Base-by-base conservation (phyloP, 37 sponge, comb jelly and placozoan species). In the Halichondria panicea region DNA sequence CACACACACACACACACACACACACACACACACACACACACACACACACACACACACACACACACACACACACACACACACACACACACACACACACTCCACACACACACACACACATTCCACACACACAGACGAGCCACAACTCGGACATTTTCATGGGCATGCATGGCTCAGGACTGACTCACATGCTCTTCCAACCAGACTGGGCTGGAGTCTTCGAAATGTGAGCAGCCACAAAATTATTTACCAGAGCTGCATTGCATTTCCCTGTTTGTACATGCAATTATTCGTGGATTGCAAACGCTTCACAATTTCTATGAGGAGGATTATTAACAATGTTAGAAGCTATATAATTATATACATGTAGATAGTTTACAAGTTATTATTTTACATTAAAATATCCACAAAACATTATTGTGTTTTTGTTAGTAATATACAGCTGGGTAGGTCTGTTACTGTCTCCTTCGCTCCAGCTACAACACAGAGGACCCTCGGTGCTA, bases 191-290 rank as follows among this genome's bases (percentile, higher is more conserved):
- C 32, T 95, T 95, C 85, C 90, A 89, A 0, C 96, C 96, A 15
- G 93, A 95, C 80, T 95, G 96, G 96, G 96, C 73, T 8, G 83
- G 88, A 11, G 75, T 83, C 31, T 92, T 95, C 72, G 96, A 95
- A 72, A 76, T 95, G 93, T 95, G 53, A 59, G 84, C 33, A 41
- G 1, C n/a, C 56, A n/a, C n/a, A n/a, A n/a, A n/a, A n/a, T n/a
- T n/a, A n/a, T n/a, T 8, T 56, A 59, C 24, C 25, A 25, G 12
- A 54, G 19, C 25, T 15, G 8, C 28, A 54, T 54, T 24, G 32
- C 33, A 71, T 25, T 52, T 30, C 18, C 11, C 11, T 4, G 36
- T 25, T 24, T 25, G 22, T 59, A 59, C 61, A 24, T 8, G 52
- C 15, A 48, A 15, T 48, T 48, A 48, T 48, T 15, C 52, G 52